Evolutionary conservation across 1,140 invertebrate genomes (phyloP).

Genomic region (Tribolium castaneum): DNA sequence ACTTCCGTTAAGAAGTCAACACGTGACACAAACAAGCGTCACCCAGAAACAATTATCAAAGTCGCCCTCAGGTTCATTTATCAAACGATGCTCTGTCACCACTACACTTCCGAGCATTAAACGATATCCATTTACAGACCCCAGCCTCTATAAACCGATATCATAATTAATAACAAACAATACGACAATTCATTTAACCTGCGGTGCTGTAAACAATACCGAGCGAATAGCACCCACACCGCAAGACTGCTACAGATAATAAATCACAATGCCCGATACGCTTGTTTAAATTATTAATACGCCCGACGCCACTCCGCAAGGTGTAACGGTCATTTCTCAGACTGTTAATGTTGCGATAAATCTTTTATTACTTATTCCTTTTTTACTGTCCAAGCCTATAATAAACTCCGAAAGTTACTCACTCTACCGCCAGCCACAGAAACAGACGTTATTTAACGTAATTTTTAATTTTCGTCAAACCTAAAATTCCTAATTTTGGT

Average conservation of each 20-base stretch:
- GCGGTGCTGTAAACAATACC: constrained; percentile 41
- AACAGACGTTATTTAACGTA: no score
- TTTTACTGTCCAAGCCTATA: no score
- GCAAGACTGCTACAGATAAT: constrained; percentile 30
- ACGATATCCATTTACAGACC: constrained; percentile 39
- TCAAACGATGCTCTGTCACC: constrained; percentile 41
- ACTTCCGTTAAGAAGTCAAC: constrained; percentile 42
- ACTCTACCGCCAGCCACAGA: no score
- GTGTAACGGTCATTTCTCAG: no score
- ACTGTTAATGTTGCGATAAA: no score
- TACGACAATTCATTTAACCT: constrained; percentile 42
- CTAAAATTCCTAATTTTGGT: no score
- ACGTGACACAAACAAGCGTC: constrained; percentile 41
- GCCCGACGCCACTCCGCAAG: not conserved
- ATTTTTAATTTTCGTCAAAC: no score
- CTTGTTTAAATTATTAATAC: constrained; percentile 20
- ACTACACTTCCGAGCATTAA: constrained; percentile 41
- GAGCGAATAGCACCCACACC: constrained; percentile 12
- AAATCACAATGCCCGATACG: constrained; percentile 26
- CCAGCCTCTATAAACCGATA: constrained; percentile 37
- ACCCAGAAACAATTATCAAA: constrained; percentile 39
- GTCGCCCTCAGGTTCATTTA: constrained; percentile 37
- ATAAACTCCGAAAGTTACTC: no score
- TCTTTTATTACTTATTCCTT: no score
- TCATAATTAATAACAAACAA: constrained; percentile 44